Base-by-base conservation (phyloP, 2,888 invertebrate genomes). In the Strigamia transsilvanica region DNA sequence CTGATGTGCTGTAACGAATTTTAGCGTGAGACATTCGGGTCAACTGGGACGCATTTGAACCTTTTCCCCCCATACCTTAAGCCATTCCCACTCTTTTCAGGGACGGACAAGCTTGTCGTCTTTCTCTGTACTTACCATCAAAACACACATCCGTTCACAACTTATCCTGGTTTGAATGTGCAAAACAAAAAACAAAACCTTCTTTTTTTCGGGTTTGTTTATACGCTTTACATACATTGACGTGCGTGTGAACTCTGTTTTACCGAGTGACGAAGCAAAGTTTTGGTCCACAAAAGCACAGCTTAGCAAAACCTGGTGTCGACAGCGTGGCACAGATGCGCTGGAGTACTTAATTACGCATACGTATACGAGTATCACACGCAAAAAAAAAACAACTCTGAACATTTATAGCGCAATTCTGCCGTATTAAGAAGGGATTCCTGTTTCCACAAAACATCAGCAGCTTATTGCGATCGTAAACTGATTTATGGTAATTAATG, bases 1-100 rank as follows among this genome's bases (percentile, higher is more conserved):
- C 56, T 56, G 56, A 56, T 56, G 56, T 56, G 56, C 56, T 56
- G 56, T 56, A 56, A 56, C 56, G 56, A 56, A 56, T 56, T 56
- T 56, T 56, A 56, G 56, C 56, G 56, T 56, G 56, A 56, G 56
- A 56, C 56, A 56, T 56, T 56, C 56, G 56, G 56, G 56, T 56
- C 56, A 56, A 56, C 56, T 56, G 56, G 56, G 56, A 56, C 56
- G n/a, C 56, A 56, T 56, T 56, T 56, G 56, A 56, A 18, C 56
- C 56, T 56, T 56, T 56, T 56, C 18, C 56, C 56, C 56, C 56
- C 46, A 56, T 21, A 56, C 18, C 56, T 18, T 21, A 56, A 56
- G 56, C 56, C 56, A 18, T 56, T 56, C 56, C 56, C 56, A 56
- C 56, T 56, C 56, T 9, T 56, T 56, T 56, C 56, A 56, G 56